These are phyloP conservation scores for Raja brachyura DNA, from an alignment of 2,113 vertebrate genomes.

Conservation along the genomic window DNA sequence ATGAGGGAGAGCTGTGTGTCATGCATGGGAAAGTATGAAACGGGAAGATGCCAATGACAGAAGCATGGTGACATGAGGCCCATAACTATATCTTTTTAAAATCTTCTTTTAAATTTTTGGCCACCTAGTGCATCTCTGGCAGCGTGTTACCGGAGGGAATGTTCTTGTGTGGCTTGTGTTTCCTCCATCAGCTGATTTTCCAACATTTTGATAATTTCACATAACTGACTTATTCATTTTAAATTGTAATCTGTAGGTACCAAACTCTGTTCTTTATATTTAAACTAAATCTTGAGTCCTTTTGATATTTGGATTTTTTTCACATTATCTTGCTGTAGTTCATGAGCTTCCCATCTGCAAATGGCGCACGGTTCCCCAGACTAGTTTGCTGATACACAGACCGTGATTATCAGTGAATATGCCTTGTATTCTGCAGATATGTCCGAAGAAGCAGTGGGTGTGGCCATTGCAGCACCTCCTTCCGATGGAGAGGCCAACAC, in stretches of 20 bases:
- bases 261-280: neutral
- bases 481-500: slow-evolving; percentile 84
- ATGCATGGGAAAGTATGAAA: too few species aligned
- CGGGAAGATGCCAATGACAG: too few species aligned
- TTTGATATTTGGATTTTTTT: neutral
- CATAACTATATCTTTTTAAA: too few species aligned
- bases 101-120: too few species aligned
- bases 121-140: neutral
- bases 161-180: too few species aligned
- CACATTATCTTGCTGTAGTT: neutral
- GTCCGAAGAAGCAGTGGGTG: slow-evolving; percentile 65
- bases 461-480: slow-evolving; percentile 79
- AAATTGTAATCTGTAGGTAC: neutral
- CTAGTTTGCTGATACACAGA: neutral
- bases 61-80: too few species aligned
- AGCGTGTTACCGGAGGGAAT: neutral
- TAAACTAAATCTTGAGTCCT: neutral
- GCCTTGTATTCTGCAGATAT: slow-evolving; percentile 57
- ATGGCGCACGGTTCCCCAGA: neutral
- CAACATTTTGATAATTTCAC: neutral
- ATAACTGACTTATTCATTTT: neutral
- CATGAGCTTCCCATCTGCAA: neutral
- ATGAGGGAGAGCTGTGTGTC: too few species aligned
- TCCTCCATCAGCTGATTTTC: neutral
- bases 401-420: neutral